These are phyloP conservation scores for Microtus montanus DNA, from an alignment of 2,113 vertebrate genomes.

Conservation along the genomic window DNA sequence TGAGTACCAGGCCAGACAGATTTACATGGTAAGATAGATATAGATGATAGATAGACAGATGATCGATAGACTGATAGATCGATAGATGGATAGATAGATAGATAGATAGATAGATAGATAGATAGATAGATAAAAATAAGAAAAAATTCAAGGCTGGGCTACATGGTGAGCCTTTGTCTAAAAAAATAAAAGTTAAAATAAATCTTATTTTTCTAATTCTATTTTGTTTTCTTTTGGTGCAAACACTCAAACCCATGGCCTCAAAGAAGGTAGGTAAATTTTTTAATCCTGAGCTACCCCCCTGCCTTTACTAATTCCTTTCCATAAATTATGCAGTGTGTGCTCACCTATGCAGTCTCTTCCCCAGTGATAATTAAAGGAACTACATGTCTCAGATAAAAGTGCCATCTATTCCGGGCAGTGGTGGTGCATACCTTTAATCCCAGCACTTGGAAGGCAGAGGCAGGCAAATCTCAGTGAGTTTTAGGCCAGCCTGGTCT, in stretches of 20 bases:
- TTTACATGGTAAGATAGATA: neutral
- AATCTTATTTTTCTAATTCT: neutral
- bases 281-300: neutral
- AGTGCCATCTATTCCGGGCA: constrained; percentile 26
- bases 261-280: neutral
- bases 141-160: neutral
- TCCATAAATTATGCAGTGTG: neutral
- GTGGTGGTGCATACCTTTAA: no score
- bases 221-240: neutral
- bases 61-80: no score
- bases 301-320: neutral
- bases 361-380: constrained; percentile 53
- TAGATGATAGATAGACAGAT: no score
- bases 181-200: neutral
- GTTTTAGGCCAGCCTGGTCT: no score
- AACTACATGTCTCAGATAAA: constrained; percentile 63
- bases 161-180: neutral
- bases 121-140: neutral
- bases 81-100: neutral
- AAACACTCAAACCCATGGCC: neutral
- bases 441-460: no score
- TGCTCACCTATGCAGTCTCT: constrained; percentile 10
- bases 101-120: neutral
- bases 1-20: neutral
- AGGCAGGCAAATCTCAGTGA: no score